A percentile compares a stretch with the other conserved stretches of the same genome.
These are phyloP conservation scores for Salvelinus namaycush DNA, from an alignment of 2,113 vertebrate genomes.

Conservation along the genomic window DNA sequence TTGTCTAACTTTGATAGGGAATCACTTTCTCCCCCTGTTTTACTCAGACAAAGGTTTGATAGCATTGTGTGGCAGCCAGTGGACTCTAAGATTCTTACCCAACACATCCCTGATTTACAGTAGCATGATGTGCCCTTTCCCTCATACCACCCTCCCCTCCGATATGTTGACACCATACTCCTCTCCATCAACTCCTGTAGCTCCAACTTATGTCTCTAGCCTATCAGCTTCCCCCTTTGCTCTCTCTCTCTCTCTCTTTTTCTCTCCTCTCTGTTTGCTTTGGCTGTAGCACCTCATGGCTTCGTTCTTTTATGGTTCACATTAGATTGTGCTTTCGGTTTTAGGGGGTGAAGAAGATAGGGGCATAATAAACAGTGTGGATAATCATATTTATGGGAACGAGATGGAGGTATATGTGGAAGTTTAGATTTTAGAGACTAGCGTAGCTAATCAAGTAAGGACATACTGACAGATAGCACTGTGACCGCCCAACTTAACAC, in stretches of 20 bases:
- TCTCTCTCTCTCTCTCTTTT: slow-evolving; percentile 18
- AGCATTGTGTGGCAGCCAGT: slow-evolving; percentile 45
- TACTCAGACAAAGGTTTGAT: not conserved
- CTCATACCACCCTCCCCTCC: slow-evolving; percentile 27
- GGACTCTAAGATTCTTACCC: slow-evolving; percentile 22
- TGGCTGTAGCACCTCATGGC: slow-evolving; percentile 41
- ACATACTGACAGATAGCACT: slow-evolving; percentile 73
- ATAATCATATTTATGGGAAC: not conserved
- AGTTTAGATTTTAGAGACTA: no score
- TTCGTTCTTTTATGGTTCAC: slow-evolving; percentile 5
- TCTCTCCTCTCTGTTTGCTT: slow-evolving; percentile 37
- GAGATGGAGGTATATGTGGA: not conserved
- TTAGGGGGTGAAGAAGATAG: no score
- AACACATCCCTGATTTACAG: slow-evolving; percentile 32
- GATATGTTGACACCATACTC: slow-evolving; percentile 26
- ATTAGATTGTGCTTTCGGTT: not conserved
- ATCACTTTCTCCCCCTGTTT: not conserved
- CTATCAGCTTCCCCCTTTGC: not conserved
- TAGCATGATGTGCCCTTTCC: not conserved
- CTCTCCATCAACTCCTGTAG: slow-evolving; percentile 38
- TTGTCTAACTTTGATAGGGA: slow-evolving; percentile 1
- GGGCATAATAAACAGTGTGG: not conserved
- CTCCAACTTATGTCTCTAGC: not conserved
- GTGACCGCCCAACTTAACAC: slow-evolving; percentile 69
- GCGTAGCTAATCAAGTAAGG: slow-evolving; percentile 8